Evolutionary conservation across 2,113 vertebrate genomes (phyloP).

Genomic region (Ctenodactylus gundi): DNA sequence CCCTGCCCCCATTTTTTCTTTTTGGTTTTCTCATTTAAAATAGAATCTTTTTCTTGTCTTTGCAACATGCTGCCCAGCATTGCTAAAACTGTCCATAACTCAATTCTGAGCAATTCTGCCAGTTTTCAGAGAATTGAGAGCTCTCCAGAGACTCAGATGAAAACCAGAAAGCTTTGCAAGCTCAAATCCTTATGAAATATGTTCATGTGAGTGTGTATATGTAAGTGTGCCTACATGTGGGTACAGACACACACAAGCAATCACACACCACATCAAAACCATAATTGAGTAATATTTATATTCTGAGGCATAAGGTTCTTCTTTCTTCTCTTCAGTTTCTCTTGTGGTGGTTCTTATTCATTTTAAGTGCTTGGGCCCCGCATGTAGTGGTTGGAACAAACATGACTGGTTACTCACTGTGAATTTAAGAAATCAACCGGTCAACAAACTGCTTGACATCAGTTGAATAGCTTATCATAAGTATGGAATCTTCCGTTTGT

Average conservation of each 20-base stretch:
- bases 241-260: rapidly evolving
- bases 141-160: neutral
- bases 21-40: constrained; percentile 41
- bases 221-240: neutral
- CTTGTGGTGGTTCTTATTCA: neutral
- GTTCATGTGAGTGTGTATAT: neutral
- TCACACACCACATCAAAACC: neutral
- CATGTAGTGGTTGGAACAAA: neutral
- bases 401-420: neutral
- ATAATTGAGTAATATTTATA: neutral
- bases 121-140: constrained; percentile 2
- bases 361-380: neutral
- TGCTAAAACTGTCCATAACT: constrained; percentile 36
- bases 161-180: constrained; percentile 38
- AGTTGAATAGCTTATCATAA: neutral
- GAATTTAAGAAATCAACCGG: neutral
- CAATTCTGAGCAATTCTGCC: neutral
- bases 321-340: neutral
- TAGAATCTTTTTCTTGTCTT: constrained; percentile 32
- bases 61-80: neutral
- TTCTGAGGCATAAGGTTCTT: neutral
- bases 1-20: constrained; percentile 51
- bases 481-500: neutral
- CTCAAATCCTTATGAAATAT: neutral
- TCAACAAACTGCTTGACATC: neutral